phyloP scores from a whole-genome alignment of 1,140 invertebrate species.

The Hycleus cichorii region DNA sequence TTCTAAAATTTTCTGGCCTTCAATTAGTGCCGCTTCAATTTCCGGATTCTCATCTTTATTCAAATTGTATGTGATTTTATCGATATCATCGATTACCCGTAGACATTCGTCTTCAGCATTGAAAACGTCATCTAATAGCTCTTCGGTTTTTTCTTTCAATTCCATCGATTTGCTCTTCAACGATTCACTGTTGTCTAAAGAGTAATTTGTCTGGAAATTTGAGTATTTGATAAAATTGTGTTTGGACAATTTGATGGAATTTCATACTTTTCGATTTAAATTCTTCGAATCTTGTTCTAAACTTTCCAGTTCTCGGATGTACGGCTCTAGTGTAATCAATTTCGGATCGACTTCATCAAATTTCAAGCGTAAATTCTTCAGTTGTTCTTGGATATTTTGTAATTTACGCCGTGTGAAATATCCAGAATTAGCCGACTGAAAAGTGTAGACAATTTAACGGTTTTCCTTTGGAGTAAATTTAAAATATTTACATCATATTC shows the following conservation, averaged over 20 bases:
- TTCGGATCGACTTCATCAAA: slow-evolving; percentile 59
- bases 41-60: slow-evolving; percentile 60
- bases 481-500: slow-evolving; percentile 58
- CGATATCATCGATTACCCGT: slow-evolving; percentile 57
- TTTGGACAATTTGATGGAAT: background rate
- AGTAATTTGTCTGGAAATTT: slow-evolving; percentile 32
- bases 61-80: slow-evolving; percentile 56
- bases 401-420: slow-evolving; percentile 72
- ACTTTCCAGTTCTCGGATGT: slow-evolving; percentile 46
- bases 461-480: background rate
- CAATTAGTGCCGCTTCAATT: slow-evolving; percentile 65
- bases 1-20: slow-evolving; percentile 63
- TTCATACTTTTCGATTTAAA: slow-evolving; percentile 48
- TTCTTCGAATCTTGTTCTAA: slow-evolving; percentile 51
- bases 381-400: slow-evolving; percentile 63
- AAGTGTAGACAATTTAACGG: slow-evolving; percentile 16
- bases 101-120: slow-evolving; percentile 47
- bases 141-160: slow-evolving; percentile 49
- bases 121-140: slow-evolving; percentile 45
- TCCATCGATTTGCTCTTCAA: slow-evolving; percentile 48
- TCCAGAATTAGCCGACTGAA: slow-evolving; percentile 60
- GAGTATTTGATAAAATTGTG: background rate
- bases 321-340: slow-evolving; percentile 45
- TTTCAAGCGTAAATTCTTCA: slow-evolving; percentile 54
- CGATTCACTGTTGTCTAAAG: slow-evolving; percentile 43